These are phyloP conservation scores for Poeciliopsis turrubarensis DNA, from an alignment of 2,113 vertebrate genomes.

Conservation along the genomic window DNA sequence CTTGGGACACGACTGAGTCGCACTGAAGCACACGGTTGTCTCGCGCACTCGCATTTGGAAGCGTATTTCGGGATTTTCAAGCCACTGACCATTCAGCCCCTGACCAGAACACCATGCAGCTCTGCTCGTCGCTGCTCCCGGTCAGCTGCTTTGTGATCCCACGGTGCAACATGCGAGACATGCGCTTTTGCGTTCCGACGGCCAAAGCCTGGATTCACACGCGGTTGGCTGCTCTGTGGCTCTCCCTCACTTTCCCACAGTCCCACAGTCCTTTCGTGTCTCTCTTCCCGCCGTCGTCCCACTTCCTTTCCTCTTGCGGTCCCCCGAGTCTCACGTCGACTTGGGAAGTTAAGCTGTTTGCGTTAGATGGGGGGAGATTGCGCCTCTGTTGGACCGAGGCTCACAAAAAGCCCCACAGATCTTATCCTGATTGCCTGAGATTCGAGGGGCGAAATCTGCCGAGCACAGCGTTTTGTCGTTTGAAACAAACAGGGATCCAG, in stretches of 20 bases:
- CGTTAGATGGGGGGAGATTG: conserved; percentile 37
- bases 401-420: conserved; percentile 26
- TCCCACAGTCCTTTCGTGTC: conserved; percentile 50
- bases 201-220: background rate
- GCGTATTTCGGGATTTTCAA: conserved; percentile 39
- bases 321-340: conserved; percentile 23
- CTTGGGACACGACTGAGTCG: conserved; percentile 34
- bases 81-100: conserved; percentile 63
- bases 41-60: background rate
- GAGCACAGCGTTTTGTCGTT: conserved; percentile 25
- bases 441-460: conserved; percentile 17
- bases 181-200: conserved; percentile 44
- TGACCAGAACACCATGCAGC: conserved; percentile 22
- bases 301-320: conserved; percentile 16
- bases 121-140: conserved; percentile 29
- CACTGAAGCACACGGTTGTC: conserved; percentile 9
- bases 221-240: conserved; percentile 20
- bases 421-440: conserved; percentile 46
- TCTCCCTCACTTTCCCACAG: conserved; percentile 47
- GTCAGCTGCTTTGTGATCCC: conserved; percentile 46
- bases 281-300: conserved; percentile 21
- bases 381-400: conserved; percentile 6
- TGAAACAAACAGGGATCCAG: conserved; percentile 31
- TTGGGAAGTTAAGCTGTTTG: conserved; percentile 28
- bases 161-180: conserved; percentile 29